These are phyloP conservation scores for Hypocryptadius cinnamomeus DNA, from an alignment of 2,113 vertebrate species.

Conservation along the genomic window DNA sequence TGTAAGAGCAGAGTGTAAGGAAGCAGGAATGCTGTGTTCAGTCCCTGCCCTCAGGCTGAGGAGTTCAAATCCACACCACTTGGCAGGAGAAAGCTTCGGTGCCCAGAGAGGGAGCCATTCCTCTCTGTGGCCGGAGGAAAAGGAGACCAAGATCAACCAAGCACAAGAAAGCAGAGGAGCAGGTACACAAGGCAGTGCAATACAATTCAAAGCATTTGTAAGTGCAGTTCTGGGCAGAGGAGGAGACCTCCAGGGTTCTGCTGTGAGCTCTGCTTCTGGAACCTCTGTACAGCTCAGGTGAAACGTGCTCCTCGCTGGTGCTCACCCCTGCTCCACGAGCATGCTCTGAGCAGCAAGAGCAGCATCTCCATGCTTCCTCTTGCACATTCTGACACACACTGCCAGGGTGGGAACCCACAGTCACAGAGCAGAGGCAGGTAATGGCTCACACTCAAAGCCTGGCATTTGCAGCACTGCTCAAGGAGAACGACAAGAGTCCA, in stretches of 20 bases:
- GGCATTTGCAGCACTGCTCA: neutral
- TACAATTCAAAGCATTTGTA: rapidly evolving
- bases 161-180: neutral
- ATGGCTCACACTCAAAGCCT: neutral
- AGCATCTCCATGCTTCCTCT: rapidly evolving
- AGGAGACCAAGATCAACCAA: neutral
- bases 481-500: neutral
- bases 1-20: neutral
- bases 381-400: neutral
- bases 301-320: rapidly evolving
- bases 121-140: neutral
- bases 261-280: neutral
- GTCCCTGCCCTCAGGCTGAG: neutral
- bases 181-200: neutral
- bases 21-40: neutral
- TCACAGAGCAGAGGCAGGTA: neutral
- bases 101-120: neutral
- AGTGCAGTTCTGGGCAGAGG: rapidly evolving
- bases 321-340: neutral
- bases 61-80: neutral
- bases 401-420: neutral
- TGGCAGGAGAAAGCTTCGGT: neutral
- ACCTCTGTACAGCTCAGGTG: neutral
- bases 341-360: neutral
- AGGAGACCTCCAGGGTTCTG: neutral